These are phyloP conservation scores for Eulimnadia texana DNA, from an alignment of 1,140 invertebrate species.

Conservation along the genomic window DNA sequence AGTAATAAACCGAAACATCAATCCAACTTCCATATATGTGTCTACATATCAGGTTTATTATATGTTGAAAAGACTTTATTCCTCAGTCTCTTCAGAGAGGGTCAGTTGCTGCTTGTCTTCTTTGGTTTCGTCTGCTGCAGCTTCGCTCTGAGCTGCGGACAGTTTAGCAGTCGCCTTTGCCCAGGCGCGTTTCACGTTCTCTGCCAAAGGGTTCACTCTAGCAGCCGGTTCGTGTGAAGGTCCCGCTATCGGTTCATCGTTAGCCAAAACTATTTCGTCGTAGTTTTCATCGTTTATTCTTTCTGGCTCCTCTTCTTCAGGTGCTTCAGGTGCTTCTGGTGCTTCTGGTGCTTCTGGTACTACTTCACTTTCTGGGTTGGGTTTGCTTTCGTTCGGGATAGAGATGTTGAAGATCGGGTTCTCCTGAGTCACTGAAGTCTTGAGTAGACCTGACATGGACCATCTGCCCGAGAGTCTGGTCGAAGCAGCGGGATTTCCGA, in stretches of 20 bases:
- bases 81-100: slow-evolving; percentile 5
- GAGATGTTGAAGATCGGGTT: slow-evolving; percentile 4
- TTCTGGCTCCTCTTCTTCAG: not conserved
- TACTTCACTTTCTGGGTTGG: not conserved
- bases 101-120: slow-evolving; percentile 7
- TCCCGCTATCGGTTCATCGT: not conserved
- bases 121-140: not conserved
- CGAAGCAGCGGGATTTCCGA: slow-evolving; percentile 1
- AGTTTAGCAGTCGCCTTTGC: slow-evolving; percentile 1
- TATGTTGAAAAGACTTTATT: too few relatives aligned
- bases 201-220: not conserved
- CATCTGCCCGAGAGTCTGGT: slow-evolving; percentile 1
- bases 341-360: not conserved
- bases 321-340: not conserved
- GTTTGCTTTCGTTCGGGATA: not conserved
- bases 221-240: not conserved
- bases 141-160: not conserved
- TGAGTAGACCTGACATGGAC: slow-evolving; percentile 6
- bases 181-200: not conserved
- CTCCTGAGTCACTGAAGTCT: not conserved
- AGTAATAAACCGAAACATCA: not conserved
- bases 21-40: not conserved
- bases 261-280: not conserved
- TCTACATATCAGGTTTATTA: not conserved
- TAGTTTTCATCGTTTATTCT: not conserved